phyloP scores from a whole-genome alignment of 2,797 vertebrate species.

The Helostoma temminkii region DNA sequence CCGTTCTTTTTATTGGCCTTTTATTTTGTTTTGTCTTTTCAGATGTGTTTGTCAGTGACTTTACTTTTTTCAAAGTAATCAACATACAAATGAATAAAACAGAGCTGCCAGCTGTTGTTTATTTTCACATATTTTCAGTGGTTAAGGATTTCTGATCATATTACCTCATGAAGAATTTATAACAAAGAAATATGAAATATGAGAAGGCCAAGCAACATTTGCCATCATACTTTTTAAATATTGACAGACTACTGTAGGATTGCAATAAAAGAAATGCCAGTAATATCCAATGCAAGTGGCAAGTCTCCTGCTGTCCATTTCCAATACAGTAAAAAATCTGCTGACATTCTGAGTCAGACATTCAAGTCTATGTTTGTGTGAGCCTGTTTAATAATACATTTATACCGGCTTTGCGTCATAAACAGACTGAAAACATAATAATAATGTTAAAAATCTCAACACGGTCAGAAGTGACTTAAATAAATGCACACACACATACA shows the following conservation, averaged over 20 bases:
- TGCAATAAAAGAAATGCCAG: conserved; percentile 70
- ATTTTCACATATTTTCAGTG: conserved; percentile 6
- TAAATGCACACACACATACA: conserved; percentile 38
- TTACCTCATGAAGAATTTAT: conserved; percentile 69
- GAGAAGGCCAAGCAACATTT: conserved; percentile 31
- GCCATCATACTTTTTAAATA: conserved; percentile 69
- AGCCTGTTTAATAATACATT: conserved; percentile 62
- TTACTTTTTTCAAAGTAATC: not conserved
- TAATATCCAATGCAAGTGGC: conserved; percentile 49
- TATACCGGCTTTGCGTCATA: conserved; percentile 43
- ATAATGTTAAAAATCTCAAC: conserved; percentile 30
- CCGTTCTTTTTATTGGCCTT: not conserved
- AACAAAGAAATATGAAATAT: conserved; percentile 35
- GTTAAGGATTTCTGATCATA: conserved; percentile 42
- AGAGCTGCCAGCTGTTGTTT: conserved; percentile 18
- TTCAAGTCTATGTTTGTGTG: conserved; percentile 8
- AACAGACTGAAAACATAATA: conserved; percentile 20
- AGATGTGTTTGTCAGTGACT: not conserved
- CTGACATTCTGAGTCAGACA: conserved; percentile 15
- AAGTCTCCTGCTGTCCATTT: conserved; percentile 50
- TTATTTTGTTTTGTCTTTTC: not conserved
- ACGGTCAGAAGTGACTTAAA: conserved; percentile 20
- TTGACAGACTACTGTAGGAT: conserved; percentile 60
- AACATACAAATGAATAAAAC: conserved; percentile 12
- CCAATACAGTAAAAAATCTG: conserved; percentile 35